phyloP scores from a whole-genome alignment of 2,113 vertebrate species.

The Paramormyrops kingsleyae region DNA sequence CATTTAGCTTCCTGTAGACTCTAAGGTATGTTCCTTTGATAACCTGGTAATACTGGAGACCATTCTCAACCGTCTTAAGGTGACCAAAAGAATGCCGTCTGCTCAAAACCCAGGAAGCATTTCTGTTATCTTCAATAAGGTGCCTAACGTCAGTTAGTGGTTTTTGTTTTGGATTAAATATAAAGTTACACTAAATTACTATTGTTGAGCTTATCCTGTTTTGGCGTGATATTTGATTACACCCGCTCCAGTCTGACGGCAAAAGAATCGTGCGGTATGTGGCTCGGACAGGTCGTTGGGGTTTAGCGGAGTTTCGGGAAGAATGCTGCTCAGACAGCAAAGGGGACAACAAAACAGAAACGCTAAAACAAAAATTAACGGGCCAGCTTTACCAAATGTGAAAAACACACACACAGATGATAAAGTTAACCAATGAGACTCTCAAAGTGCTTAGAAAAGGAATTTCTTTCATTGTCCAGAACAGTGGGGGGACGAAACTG shows the following conservation, averaged over 20 bases:
- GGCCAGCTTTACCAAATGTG: background rate
- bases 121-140: background rate
- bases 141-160: background rate
- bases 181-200: background rate
- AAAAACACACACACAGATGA: background rate
- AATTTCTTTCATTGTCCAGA: background rate
- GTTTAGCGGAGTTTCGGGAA: background rate
- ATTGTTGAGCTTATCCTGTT: background rate
- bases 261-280: background rate
- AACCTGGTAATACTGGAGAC: background rate
- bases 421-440: background rate
- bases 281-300: background rate
- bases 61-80: background rate
- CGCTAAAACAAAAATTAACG: background rate
- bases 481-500: background rate
- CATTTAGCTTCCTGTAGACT: background rate
- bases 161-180: background rate
- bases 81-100: background rate
- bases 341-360: background rate
- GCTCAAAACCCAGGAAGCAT: background rate
- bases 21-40: background rate
- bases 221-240: background rate
- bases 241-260: background rate
- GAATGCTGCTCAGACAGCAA: background rate
- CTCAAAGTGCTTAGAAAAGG: background rate